Evolutionary conservation across 2,797 vertebrate genomes (phyloP).

Genomic region (Garrulus glandarius): DNA sequence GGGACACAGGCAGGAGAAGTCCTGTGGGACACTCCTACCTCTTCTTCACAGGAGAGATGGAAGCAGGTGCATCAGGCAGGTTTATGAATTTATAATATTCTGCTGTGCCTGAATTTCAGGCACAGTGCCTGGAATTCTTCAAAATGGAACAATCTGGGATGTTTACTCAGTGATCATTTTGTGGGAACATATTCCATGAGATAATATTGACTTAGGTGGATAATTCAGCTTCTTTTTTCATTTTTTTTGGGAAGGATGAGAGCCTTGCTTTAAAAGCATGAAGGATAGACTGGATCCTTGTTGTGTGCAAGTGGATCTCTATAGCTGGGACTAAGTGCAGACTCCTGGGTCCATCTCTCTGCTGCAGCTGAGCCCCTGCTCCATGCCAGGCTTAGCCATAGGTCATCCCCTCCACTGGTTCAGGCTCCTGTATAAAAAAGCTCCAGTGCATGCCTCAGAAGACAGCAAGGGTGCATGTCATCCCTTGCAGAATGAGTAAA

Average conservation of each 20-base stretch:
- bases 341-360: neutral
- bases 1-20: neutral
- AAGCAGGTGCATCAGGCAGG: neutral
- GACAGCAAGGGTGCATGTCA: neutral
- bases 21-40: neutral
- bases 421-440: neutral
- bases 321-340: neutral
- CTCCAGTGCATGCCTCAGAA: neutral
- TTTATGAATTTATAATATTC: neutral
- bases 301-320: neutral
- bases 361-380: neutral
- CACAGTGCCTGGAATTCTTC: neutral
- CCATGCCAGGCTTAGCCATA: rapidly evolving
- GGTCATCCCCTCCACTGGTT: too few relatives aligned
- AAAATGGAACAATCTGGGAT: neutral
- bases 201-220: neutral
- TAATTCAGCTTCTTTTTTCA: neutral
- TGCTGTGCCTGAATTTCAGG: neutral
- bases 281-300: neutral
- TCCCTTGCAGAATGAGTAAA: neutral
- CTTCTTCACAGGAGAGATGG: neutral
- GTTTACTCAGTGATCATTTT: neutral
- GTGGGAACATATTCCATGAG: neutral
- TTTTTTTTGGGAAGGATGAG: rapidly evolving
- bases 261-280: neutral